Evolutionary conservation across 2,888 invertebrate genomes (phyloP).

Genomic region (Clanis bilineata): DNA sequence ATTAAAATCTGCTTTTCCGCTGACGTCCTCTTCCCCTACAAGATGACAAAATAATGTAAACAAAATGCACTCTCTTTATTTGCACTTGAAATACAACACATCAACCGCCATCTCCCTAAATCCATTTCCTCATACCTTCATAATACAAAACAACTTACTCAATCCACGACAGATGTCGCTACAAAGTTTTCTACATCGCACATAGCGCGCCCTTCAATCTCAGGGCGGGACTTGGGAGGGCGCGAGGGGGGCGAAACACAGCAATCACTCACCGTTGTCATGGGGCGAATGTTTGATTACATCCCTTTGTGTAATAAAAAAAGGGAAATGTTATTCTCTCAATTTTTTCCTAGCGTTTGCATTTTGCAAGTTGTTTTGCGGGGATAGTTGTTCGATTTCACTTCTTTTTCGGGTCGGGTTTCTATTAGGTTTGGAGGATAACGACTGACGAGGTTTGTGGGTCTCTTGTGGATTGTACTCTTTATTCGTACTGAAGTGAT

Average conservation of each 20-base stretch:
- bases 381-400: neutral
- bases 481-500: neutral
- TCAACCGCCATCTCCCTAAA: too few relatives aligned
- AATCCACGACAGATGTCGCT: neutral
- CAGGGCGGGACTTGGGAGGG: neutral
- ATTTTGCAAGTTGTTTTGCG: neutral
- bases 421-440: neutral
- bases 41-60: too few relatives aligned
- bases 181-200: neutral
- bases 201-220: neutral
- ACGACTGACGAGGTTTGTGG: neutral
- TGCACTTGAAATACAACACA: too few relatives aligned
- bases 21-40: too few relatives aligned
- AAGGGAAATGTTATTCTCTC: slow-evolving; percentile 3
- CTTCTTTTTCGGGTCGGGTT: neutral
- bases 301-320: slow-evolving; percentile 11
- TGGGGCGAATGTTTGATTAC: slow-evolving; percentile 13
- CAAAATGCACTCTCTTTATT: too few relatives aligned
- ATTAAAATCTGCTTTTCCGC: too few relatives aligned
- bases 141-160: neutral
- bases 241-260: neutral
- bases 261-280: slow-evolving; percentile 13
- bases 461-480: neutral
- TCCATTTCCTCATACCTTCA: neutral
- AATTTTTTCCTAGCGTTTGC: neutral